Evolutionary conservation across 2,797 vertebrate species (phyloP).

Genomic region (Ceryle rudis): DNA sequence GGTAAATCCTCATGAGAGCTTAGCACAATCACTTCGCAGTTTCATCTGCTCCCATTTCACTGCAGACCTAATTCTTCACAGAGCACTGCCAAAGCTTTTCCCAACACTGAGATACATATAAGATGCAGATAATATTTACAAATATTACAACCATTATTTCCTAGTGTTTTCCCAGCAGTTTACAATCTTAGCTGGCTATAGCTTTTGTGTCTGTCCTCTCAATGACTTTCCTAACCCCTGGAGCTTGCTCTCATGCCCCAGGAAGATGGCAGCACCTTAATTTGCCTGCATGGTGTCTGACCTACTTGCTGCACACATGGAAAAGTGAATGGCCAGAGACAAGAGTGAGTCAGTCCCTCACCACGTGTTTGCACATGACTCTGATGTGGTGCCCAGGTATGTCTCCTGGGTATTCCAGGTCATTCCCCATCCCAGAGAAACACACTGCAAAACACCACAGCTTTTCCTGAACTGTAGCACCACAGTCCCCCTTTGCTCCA

Average conservation of each 20-base stretch:
- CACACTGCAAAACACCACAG: neutral
- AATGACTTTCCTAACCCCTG: neutral
- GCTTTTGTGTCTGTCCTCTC: neutral
- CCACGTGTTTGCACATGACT: conserved; percentile 83
- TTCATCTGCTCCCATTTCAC: neutral
- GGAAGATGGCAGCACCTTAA: neutral
- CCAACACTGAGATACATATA: neutral
- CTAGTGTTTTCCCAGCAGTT: neutral
- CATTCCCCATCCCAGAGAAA: neutral
- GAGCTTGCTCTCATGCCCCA: accelerated
- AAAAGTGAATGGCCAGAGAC: conserved; percentile 72
- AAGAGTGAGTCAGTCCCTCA: conserved; percentile 77
- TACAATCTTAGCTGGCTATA: neutral
- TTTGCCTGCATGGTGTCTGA: neutral
- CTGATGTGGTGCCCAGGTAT: conserved; percentile 87
- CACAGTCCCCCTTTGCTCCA: neutral
- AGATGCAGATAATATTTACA: neutral
- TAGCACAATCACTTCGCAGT: neutral
- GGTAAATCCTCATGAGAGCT: neutral
- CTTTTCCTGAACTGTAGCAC: neutral
- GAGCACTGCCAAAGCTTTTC: neutral
- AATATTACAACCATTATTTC: neutral
- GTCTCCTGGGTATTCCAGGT: conserved; percentile 54
- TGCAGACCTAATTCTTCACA: neutral
- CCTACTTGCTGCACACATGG: neutral